These are phyloP conservation scores for Mellivora capensis DNA, from an alignment of 2,113 vertebrate species.

Conservation along the genomic window DNA sequence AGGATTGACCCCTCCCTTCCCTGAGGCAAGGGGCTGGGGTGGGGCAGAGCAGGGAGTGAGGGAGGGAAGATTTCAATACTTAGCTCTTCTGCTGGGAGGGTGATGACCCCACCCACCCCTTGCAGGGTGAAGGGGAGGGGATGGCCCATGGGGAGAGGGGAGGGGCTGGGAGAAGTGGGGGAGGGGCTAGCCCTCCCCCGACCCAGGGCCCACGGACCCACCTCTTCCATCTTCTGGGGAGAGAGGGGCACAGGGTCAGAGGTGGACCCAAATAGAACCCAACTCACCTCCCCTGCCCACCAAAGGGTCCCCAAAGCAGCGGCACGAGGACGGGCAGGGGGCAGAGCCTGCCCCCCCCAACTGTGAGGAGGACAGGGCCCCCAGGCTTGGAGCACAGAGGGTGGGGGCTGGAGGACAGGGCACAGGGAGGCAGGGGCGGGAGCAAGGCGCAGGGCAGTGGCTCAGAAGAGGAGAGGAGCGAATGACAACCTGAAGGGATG, in stretches of 20 bases:
- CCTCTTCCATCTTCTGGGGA: slow-evolving; percentile 81
- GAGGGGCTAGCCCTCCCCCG: slow-evolving; percentile 65
- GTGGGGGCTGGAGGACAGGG: background rate
- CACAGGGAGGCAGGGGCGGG: slow-evolving; percentile 49
- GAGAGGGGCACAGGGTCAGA: slow-evolving; percentile 73
- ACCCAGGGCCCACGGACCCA: slow-evolving; percentile 74
- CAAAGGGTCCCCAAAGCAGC: slow-evolving; percentile 48
- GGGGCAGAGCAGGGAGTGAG: background rate
- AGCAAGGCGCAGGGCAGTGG: slow-evolving; percentile 11
- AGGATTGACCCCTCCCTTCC: slow-evolving; percentile 57
- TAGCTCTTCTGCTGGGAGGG: slow-evolving; percentile 71
- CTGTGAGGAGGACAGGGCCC: slow-evolving; percentile 71
- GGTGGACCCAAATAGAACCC: slow-evolving; percentile 5
- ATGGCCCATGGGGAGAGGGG: slow-evolving; percentile 56
- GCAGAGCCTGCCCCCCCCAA: slow-evolving; percentile 73
- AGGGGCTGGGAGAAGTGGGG: slow-evolving; percentile 62
- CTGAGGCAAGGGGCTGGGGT: background rate
- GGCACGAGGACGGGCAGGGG: slow-evolving; percentile 64
- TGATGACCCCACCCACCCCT: slow-evolving; percentile 60
- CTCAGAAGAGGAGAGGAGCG: background rate
- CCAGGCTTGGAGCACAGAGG: slow-evolving; percentile 38
- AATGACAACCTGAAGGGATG: background rate
- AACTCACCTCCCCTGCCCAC: background rate
- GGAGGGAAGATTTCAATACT: slow-evolving; percentile 60
- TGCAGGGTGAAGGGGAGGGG: slow-evolving; percentile 37